Conservation (phyloP, 2,797 vertebrate genomes). For the Mus minutoides region DNA sequence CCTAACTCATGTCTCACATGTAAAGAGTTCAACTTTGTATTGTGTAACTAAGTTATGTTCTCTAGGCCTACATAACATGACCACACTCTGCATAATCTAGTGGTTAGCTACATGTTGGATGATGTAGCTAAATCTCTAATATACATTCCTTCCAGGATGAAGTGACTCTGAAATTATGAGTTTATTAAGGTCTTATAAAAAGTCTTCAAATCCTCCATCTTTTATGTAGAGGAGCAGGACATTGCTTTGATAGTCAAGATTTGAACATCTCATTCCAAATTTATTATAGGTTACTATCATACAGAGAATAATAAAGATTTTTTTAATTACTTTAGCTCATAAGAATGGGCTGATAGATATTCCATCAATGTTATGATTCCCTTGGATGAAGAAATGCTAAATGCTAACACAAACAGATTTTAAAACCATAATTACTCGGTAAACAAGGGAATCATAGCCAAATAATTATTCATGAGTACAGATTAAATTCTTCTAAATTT, state of each 20-base stretch:
- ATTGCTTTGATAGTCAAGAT: conserved; percentile 85
- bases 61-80: conserved; percentile 72
- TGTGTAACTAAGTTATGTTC: conserved; percentile 78
- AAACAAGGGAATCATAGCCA: conserved; percentile 88
- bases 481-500: conserved; percentile 84
- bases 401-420: conserved; percentile 89
- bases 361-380: conserved; percentile 89
- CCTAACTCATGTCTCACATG: conserved; percentile 63
- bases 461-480: conserved; percentile 86
- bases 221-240: conserved; percentile 81
- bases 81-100: conserved; percentile 69
- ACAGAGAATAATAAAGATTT: conserved; percentile 88
- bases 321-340: conserved; percentile 88
- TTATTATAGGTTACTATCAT: conserved; percentile 87
- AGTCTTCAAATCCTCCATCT: conserved; percentile 78
- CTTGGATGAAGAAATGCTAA: conserved; percentile 87
- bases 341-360: conserved; percentile 88
- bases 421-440: conserved; percentile 88
- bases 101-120: conserved; percentile 33
- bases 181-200: conserved; percentile 85
- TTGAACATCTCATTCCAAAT: conserved; percentile 87
- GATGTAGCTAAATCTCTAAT: conserved; percentile 66
- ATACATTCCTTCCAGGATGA: conserved; percentile 74
- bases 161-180: conserved; percentile 78
- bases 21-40: conserved; percentile 75